phyloP scores from a whole-genome alignment of 2,888 invertebrate genomes.

The Orthosia incerta region DNA sequence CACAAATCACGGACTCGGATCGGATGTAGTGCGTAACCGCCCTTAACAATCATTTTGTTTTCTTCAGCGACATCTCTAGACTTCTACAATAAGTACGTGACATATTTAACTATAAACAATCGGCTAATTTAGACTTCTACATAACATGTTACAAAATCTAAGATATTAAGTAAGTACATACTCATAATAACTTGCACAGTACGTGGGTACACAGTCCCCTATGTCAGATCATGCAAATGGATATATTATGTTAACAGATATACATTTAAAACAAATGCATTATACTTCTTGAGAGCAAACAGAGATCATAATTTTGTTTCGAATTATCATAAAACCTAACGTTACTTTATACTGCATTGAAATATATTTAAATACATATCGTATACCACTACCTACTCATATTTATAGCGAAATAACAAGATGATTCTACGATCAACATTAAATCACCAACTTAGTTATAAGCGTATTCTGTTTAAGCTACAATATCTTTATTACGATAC shows the following conservation, averaged over 20 bases:
- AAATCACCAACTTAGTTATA: slow-evolving; percentile 72
- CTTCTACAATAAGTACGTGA: slow-evolving; percentile 54
- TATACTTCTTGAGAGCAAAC: slow-evolving; percentile 74
- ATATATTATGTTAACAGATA: slow-evolving; percentile 57
- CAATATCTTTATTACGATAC: slow-evolving; percentile 64
- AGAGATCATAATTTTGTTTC: slow-evolving; percentile 76
- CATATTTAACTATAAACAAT: slow-evolving; percentile 35
- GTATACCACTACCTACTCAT: slow-evolving; percentile 62
- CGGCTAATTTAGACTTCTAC: slow-evolving; percentile 46
- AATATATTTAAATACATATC: slow-evolving; percentile 61
- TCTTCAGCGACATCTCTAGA: slow-evolving; percentile 33
- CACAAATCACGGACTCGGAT: too few species aligned
- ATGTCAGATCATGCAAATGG: slow-evolving; percentile 56
- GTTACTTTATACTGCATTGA: slow-evolving; percentile 54
- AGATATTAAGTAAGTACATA: slow-evolving; percentile 58
- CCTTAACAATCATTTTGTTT: slow-evolving; percentile 35
- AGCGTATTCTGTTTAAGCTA: slow-evolving; percentile 80
- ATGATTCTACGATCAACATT: slow-evolving; percentile 63
- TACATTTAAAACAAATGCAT: slow-evolving; percentile 69
- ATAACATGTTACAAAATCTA: slow-evolving; percentile 43
- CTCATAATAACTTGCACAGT: slow-evolving; percentile 31
- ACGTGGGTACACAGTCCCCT: slow-evolving; percentile 41
- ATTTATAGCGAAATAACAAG: slow-evolving; percentile 62
- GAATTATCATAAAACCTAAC: slow-evolving; percentile 67
- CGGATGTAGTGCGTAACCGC: too few species aligned